Base-by-base conservation (phyloP, 2,797 vertebrate species). In the Chromis chromis region DNA sequence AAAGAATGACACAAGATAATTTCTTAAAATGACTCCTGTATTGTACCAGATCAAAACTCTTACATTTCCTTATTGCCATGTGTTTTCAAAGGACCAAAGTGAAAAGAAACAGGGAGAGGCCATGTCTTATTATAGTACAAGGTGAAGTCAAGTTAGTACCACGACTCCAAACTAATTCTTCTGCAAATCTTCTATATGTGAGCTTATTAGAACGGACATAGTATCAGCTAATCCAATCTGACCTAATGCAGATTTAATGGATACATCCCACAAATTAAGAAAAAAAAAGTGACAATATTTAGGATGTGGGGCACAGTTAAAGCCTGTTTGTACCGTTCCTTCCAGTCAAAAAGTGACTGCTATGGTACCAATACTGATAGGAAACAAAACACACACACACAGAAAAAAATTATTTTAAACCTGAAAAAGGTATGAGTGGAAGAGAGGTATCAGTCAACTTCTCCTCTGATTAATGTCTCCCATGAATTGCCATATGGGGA, bases 261-360 rank as follows among this genome's bases (percentile, higher is more conserved):
- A 10, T 16, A 50, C 5, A 70, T 48, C 39, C 7, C 40, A 76
- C 27, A 65, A 79, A 50, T 63, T 5, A 61, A 33, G 4, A 54
- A 52, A 22, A 54, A 52, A 22, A 52, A 57, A 5, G 27, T 44
- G 44, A 53, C 24, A 49, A 54, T 68, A 42, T 9, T 49, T 4
- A 39, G 4, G 19, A 55, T 21, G 49, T 10, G 24, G 53, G 33
- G 52, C 44, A 36, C 61, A 62, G 62, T 74, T 90, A 70, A 78
- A 88, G 82, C 86, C 70, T 85, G 14, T 82, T 65, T 77, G 53
- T 77, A 12, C 78, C 22, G 65, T 81, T 87, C 74, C 60, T 85
- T 82, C 4, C 48, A 81, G 52, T 86, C 58, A 68, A 56, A 74
- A 49, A 49, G 49, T 48, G 62, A 76, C 65, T 11, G 6, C 28